phyloP scores from a whole-genome alignment of 2,888 invertebrate species.

The Apamea epomidion region DNA sequence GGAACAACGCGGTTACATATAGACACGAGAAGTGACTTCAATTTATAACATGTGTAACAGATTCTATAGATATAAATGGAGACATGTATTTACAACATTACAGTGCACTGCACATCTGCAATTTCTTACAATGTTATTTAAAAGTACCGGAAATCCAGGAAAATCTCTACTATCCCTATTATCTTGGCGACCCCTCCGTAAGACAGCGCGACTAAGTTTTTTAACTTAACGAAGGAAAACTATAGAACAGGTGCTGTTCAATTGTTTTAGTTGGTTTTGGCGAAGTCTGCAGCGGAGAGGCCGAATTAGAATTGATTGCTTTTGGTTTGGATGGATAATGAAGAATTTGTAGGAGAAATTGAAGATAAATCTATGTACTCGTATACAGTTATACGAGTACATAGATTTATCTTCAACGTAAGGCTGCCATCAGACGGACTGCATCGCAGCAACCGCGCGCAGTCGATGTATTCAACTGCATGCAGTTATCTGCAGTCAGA shows the following conservation, averaged over 20 bases:
- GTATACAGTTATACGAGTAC: too few species aligned
- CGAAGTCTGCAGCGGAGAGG: not conserved
- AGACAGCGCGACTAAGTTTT: conserved; percentile 58
- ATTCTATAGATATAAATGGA: not conserved
- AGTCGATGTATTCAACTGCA: too few species aligned
- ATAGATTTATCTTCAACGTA: too few species aligned
- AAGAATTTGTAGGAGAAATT: conserved; percentile 16
- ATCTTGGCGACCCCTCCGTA: conserved; percentile 29
- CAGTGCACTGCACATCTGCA: not conserved
- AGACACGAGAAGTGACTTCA: fast-evolving
- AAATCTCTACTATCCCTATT: not conserved
- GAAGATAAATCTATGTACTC: not conserved
- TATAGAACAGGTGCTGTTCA: conserved; percentile 58
- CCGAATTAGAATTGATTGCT: conserved; percentile 49
- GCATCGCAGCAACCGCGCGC: too few species aligned
- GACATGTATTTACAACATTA: not conserved
- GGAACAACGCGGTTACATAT: not conserved
- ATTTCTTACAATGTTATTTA: not conserved
- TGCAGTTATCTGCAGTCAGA: too few species aligned
- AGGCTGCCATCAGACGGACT: too few species aligned
- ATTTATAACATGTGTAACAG: not conserved
- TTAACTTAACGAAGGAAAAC: conserved; percentile 62
- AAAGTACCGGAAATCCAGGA: not conserved
- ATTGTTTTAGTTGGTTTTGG: conserved; percentile 53
- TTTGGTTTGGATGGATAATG: conserved; percentile 29